phyloP scores from a whole-genome alignment of 2,113 vertebrate species.

The Albula goreensis region DNA sequence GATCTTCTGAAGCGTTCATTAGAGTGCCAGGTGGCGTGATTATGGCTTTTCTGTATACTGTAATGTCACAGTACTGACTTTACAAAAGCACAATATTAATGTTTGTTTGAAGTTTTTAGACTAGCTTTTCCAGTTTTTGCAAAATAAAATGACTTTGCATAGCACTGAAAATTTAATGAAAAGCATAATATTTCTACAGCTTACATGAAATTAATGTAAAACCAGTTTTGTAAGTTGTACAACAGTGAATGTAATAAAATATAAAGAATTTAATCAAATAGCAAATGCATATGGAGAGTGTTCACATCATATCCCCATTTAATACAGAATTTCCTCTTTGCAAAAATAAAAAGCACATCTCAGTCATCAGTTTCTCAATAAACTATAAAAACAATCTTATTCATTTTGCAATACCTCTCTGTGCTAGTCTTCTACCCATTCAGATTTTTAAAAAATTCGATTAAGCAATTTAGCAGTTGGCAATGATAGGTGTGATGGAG shows the following conservation, averaged over 20 bases:
- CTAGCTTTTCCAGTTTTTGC: conserved; percentile 22
- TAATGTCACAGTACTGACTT: conserved; percentile 24
- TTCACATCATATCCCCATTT: conserved; percentile 5
- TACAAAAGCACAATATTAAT: conserved; percentile 37
- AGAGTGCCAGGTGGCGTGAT: conserved; percentile 23
- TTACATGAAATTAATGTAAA: conserved; percentile 11
- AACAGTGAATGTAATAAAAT: conserved; percentile 22
- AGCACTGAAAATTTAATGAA: conserved; percentile 18
- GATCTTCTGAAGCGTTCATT: not conserved
- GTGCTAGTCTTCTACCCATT: not conserved
- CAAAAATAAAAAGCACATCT: not conserved
- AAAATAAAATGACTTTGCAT: conserved; percentile 17
- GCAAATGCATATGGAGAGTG: not conserved
- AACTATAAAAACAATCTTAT: not conserved
- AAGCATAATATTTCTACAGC: conserved; percentile 20
- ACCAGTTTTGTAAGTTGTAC: conserved; percentile 21
- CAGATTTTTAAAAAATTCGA: not conserved
- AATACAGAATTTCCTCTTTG: not conserved
- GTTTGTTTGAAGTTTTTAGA: conserved; percentile 25
- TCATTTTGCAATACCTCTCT: not conserved
- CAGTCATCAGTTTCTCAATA: not conserved
- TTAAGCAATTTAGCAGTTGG: not conserved
- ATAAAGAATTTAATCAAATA: conserved; percentile 8
- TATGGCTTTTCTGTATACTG: not conserved
- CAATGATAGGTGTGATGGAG: not conserved